Conservation (phyloP, 2,888 invertebrate species). For the Tromatobia lineatoria region DNA sequence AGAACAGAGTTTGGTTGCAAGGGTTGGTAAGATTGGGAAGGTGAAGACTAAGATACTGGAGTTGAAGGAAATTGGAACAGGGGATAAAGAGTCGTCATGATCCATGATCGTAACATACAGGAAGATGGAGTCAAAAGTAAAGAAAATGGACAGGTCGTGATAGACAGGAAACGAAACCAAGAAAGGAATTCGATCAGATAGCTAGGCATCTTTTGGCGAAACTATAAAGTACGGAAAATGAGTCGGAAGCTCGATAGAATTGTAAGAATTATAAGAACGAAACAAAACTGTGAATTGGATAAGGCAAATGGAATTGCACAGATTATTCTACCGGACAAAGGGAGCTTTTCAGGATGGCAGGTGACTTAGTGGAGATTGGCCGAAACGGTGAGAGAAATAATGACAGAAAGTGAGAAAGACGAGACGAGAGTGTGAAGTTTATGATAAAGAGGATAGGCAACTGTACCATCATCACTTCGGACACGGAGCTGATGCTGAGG, state of each 20-base stretch:
- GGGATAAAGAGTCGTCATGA: conserved; percentile 50
- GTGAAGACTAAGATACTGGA: neutral
- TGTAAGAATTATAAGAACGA: neutral
- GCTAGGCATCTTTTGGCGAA: neutral
- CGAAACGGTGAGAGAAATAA: conserved; percentile 48
- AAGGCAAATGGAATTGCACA: neutral
- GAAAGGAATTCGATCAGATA: neutral
- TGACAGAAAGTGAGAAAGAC: conserved; percentile 67
- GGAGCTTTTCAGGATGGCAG: neutral
- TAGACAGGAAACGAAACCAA: conserved; percentile 40
- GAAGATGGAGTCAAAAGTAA: conserved; percentile 18
- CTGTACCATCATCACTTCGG: conserved; percentile 98
- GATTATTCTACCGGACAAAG: conserved; percentile 7
- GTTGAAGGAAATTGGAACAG: conserved; percentile 46
- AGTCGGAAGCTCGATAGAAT: neutral
- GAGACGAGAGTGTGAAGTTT: conserved; percentile 74
- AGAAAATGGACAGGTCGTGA: conserved; percentile 22
- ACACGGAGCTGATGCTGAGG: conserved; percentile 99
- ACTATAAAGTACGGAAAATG: conserved; percentile 16
- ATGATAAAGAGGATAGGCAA: conserved; percentile 75
- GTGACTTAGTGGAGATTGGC: neutral
- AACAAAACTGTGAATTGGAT: neutral
- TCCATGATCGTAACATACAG: conserved; percentile 4
- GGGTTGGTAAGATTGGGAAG: conserved; percentile 6
- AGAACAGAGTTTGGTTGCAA: conserved; percentile 46